Evolutionary conservation across 2,797 vertebrate species (phyloP).

Genomic region (Garrulus glandarius): DNA sequence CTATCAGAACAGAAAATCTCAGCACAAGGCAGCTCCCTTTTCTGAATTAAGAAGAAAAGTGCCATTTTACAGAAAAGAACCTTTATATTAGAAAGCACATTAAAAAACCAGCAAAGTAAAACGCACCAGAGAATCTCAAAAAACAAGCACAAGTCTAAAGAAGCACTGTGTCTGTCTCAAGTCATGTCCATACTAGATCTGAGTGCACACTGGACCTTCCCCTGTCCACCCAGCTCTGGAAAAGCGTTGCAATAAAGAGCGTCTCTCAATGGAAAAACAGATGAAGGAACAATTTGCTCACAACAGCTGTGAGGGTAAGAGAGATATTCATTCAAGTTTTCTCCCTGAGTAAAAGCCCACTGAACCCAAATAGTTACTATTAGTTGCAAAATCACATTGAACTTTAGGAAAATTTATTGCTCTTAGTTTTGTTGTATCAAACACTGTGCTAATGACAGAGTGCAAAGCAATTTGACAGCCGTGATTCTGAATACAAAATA

Average conservation of each 20-base stretch:
- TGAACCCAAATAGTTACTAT: neutral
- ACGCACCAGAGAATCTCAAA: neutral
- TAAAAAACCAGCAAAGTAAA: neutral
- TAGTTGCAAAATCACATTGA: neutral
- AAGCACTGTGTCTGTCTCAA: neutral
- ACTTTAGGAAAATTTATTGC: neutral
- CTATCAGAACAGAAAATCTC: neutral
- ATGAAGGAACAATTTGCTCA: neutral
- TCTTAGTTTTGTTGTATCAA: neutral
- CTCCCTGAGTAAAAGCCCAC: neutral
- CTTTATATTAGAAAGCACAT: neutral
- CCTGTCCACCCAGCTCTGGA: neutral
- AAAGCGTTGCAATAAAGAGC: fast-evolving
- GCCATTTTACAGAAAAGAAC: neutral
- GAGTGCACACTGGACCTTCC: neutral
- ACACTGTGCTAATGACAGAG: neutral
- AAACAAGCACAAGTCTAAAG: neutral
- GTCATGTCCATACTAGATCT: neutral
- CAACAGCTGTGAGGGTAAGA: neutral
- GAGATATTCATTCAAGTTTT: neutral
- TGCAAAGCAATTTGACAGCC: neutral
- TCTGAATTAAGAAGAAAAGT: neutral
- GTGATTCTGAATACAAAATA: neutral
- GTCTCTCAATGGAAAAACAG: fast-evolving
- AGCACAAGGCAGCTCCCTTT: neutral